Evolutionary conservation across 2,888 invertebrate species (phyloP), one percentile per base, ranked within the genome.

Genomic region (Synanthedon vespiformis): DNA sequence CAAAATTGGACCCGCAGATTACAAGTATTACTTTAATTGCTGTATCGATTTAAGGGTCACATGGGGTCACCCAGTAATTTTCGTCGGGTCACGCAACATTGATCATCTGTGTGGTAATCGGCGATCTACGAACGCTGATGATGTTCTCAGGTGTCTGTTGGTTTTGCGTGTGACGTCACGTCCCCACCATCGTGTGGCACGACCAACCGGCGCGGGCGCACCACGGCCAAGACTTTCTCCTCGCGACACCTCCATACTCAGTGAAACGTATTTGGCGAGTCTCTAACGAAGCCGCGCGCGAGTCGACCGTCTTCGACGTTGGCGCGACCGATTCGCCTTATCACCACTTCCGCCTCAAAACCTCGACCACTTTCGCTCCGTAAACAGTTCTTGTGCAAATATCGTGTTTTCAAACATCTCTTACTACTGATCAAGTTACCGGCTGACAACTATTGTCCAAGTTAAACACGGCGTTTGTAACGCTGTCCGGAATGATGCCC

Each of bases 151-250:
- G 70, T 75, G 70, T 70, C 64, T 74, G 75, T 71, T 70, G 68
- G 71, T 70, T 75, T 70, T 62, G 70, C 68, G 63, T 54, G 59
- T 63, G 62, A 80, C 84, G 83, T 81, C 81, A 82, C 67, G 71
- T 70, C 77, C 80, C 83, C 86, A 64, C 78, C 73, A 70, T 65
- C 40, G 51, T 34, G 58, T 61, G 60, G 58, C 56, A 58, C 71
- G 70, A 64, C 80, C 78, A 77, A 79, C 80, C 80, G 75, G 70
- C 72, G 76, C 77, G 65, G 67, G 74, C 77, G 73, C 74, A 62
- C 83, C 84, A 85, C 81, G 83, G 84, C 80, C 87, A 74, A 78
- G 78, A 88, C 88, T 88, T 88, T 88, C 88, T 87, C 87, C 82
- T 84, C 81, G 81, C 81, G 82, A 80, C 84, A 82, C 80, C 81